Conservation (phyloP, 2,797 vertebrate genomes). For the Capromys pilorides region DNA sequence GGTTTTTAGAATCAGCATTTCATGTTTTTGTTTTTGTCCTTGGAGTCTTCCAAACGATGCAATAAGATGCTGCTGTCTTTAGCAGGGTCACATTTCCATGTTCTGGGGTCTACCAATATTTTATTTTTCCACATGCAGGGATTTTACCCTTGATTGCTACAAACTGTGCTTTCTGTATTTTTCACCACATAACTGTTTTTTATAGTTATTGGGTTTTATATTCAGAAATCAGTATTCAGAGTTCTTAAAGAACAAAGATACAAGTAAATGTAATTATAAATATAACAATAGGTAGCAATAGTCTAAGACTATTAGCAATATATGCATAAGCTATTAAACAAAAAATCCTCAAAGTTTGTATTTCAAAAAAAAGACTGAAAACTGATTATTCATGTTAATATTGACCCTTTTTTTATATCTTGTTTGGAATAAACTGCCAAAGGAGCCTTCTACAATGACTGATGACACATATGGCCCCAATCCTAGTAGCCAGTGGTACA, state of each 20-base stretch:
- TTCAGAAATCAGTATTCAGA: not conserved
- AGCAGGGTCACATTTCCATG: slow-evolving; percentile 54
- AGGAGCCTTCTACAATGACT: not conserved
- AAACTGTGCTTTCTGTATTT: slow-evolving; percentile 40
- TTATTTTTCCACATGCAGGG: slow-evolving; percentile 56
- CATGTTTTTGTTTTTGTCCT: slow-evolving; percentile 69
- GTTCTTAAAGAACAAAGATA: not conserved
- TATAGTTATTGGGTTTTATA: slow-evolving; percentile 1
- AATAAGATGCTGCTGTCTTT: slow-evolving; percentile 59
- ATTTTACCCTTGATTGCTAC: slow-evolving; percentile 13
- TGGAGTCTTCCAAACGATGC: slow-evolving; percentile 67
- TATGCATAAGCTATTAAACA: not conserved
- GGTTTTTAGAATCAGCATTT: slow-evolving; percentile 75
- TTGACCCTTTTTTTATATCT: not conserved
- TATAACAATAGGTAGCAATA: not conserved
- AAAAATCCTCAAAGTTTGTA: not conserved
- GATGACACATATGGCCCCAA: not conserved
- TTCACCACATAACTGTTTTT: not conserved
- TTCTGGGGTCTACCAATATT: slow-evolving; percentile 50
- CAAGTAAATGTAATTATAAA: slow-evolving; percentile 13
- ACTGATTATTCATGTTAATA: not conserved
- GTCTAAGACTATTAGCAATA: not conserved
- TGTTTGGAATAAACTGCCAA: not conserved
- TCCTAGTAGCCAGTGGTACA: not conserved
- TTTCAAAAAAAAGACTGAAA: slow-evolving; percentile 24